Percentiles rank a stretch among this genome's conserved stretches.
Evolutionary conservation across 2,888 invertebrate genomes (phyloP).

Genomic region (Clitarchus hookeri): DNA sequence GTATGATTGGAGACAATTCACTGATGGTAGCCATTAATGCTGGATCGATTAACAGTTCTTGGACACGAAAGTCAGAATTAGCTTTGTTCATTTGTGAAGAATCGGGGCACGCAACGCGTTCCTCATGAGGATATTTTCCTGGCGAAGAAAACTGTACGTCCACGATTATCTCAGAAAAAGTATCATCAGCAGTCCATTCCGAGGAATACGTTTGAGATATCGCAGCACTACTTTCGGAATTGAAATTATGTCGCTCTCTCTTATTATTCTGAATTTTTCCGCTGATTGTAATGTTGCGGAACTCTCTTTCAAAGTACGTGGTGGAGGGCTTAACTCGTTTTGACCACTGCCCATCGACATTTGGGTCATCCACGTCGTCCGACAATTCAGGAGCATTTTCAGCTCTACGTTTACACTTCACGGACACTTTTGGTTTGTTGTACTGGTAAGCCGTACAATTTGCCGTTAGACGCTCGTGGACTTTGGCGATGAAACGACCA

Average conservation of each 20-base stretch:
- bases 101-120: neutral
- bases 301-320: neutral
- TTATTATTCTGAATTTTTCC: neutral
- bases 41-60: too few species aligned
- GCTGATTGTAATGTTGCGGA: neutral
- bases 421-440: neutral
- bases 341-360: neutral
- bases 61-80: too few species aligned
- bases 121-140: too few species aligned
- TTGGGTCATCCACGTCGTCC: neutral
- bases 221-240: neutral
- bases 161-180: too few species aligned
- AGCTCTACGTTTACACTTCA: neutral
- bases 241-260: neutral
- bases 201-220: too few species aligned
- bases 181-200: too few species aligned
- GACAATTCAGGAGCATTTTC: neutral
- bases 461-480: neutral
- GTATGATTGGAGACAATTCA: too few species aligned
- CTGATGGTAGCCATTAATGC: too few species aligned
- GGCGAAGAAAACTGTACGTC: too few species aligned
- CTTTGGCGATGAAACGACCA: neutral
- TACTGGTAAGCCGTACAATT: neutral
- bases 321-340: neutral
- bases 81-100: neutral